These are phyloP conservation scores for Ichneumoninae sp. DNA, from an alignment of 2,888 invertebrate species.

Conservation along the genomic window DNA sequence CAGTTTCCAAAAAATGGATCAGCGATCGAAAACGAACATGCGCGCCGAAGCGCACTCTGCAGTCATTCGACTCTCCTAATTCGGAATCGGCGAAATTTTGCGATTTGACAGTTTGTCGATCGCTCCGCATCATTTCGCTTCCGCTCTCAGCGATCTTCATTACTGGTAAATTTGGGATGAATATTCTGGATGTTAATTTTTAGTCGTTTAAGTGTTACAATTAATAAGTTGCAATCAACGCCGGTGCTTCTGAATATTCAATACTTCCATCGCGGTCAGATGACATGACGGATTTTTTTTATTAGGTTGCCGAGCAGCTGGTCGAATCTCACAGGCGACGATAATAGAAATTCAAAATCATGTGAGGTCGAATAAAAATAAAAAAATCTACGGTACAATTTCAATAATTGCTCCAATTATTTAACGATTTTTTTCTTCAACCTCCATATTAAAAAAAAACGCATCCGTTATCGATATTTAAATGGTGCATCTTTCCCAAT, in stretches of 20 bases:
- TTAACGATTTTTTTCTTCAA: too few relatives aligned
- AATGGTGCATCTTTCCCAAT: too few relatives aligned
- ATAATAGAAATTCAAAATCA: too few relatives aligned
- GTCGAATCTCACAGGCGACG: not conserved
- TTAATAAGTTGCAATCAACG: not conserved
- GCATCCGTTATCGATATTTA: too few relatives aligned
- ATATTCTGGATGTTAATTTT: not conserved
- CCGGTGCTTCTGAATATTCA: not conserved
- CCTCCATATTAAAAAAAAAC: too few relatives aligned
- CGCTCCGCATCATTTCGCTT: not conserved
- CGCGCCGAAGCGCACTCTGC: not conserved
- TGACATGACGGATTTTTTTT: not conserved
- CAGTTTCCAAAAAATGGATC: not conserved
- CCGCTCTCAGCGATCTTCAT: not conserved
- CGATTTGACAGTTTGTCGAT: not conserved
- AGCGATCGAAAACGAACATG: not conserved
- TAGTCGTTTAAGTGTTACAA: not conserved
- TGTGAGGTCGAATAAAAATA: too few relatives aligned
- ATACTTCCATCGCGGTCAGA: not conserved
- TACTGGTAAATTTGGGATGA: not conserved
- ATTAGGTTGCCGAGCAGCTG: not conserved
- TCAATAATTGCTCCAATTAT: too few relatives aligned
- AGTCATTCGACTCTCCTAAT: not conserved
- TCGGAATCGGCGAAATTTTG: not conserved
- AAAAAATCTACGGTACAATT: too few relatives aligned